Evolutionary conservation across 2,888 invertebrate species (phyloP).

Genomic region (Tholera decimalis): DNA sequence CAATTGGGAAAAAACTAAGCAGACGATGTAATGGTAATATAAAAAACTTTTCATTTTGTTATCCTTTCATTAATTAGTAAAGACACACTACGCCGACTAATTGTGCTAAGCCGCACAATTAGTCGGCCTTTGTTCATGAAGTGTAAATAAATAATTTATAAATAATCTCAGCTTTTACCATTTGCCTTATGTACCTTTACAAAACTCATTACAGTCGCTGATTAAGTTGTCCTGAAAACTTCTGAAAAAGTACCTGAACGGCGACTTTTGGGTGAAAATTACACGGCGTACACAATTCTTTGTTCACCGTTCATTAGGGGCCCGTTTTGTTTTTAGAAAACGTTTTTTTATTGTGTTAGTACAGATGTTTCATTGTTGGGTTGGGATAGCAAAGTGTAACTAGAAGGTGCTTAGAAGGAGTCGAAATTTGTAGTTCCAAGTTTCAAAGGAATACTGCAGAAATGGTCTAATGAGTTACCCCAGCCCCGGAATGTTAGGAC

Average conservation of each 20-base stretch:
- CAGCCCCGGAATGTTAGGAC: no score
- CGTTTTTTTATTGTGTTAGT: conserved; percentile 36
- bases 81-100: no score
- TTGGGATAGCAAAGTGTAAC: not conserved
- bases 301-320: conserved; percentile 44
- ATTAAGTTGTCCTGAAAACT: conserved; percentile 56
- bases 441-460: no score
- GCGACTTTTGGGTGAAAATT: conserved; percentile 56
- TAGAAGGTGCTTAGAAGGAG: not conserved
- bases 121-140: no score
- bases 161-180: no score
- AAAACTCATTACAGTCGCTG: conserved; percentile 47
- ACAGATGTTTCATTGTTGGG: conserved; percentile 50
- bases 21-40: no score
- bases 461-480: no score
- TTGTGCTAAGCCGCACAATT: no score
- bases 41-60: no score
- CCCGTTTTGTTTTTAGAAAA: conserved; percentile 35
- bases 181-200: conserved; percentile 10
- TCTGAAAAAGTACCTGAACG: conserved; percentile 25
- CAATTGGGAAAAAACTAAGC: no score
- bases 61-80: no score
- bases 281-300: conserved; percentile 39
- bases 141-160: no score
- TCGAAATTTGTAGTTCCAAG: conserved; percentile 11